These are phyloP conservation scores for Pardalotus punctatus DNA, from an alignment of 2,113 vertebrate species.

Conservation along the genomic window DNA sequence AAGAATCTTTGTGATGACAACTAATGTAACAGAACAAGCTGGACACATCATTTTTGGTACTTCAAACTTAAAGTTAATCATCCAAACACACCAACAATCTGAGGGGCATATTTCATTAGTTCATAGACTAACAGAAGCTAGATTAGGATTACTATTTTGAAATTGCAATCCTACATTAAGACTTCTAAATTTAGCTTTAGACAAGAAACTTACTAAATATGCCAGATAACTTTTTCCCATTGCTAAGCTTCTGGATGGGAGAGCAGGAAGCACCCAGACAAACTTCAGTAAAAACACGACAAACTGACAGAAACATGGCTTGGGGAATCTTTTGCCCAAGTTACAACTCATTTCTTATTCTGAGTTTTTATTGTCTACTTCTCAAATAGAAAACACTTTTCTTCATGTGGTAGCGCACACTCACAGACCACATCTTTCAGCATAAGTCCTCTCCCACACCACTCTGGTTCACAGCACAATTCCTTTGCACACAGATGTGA, in stretches of 20 bases:
- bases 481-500: rapidly evolving
- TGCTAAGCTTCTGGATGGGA: background rate
- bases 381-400: background rate
- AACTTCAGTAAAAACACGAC: background rate
- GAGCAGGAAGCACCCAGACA: rapidly evolving
- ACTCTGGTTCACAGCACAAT: background rate
- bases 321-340: background rate
- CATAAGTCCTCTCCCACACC: background rate
- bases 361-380: background rate
- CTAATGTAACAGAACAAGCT: background rate
- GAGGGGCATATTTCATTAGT: background rate
- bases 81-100: background rate
- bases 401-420: background rate
- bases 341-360: background rate
- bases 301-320: background rate
- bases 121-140: background rate
- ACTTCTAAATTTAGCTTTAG: background rate
- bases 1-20: background rate
- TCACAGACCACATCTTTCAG: background rate
- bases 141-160: background rate
- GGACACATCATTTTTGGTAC: no score
- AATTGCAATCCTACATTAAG: background rate
- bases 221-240: background rate
- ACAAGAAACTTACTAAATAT: background rate
- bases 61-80: background rate